phyloP scores from a whole-genome alignment of 2,797 vertebrate genomes.

The Girardinus metallicus region DNA sequence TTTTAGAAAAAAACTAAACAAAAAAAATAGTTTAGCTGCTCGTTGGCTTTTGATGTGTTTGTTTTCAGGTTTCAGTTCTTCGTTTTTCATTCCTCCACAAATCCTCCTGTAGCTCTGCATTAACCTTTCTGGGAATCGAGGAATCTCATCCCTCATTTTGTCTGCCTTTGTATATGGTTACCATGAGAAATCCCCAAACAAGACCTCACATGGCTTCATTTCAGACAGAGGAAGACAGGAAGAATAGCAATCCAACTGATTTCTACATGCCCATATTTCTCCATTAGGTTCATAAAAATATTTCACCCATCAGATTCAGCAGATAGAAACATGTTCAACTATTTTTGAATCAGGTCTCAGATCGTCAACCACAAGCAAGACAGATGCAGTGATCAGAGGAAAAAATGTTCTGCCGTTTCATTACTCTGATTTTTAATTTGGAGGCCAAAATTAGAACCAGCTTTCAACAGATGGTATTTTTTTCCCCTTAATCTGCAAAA shows the following conservation, averaged over 20 bases:
- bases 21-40: conserved; percentile 40
- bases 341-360: not conserved
- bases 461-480: not conserved
- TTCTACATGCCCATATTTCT: not conserved
- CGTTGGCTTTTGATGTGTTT: conserved; percentile 52
- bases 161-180: conserved; percentile 21
- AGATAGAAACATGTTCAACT: not conserved
- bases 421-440: not conserved
- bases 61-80: conserved; percentile 29
- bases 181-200: conserved; percentile 57
- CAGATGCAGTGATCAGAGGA: not conserved
- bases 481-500: not conserved
- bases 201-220: conserved; percentile 50
- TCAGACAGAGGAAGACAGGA: not conserved
- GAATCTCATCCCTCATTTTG: conserved; percentile 31
- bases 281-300: not conserved
- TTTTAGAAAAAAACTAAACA: conserved; percentile 37
- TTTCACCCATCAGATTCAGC: not conserved
- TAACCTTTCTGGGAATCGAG: conserved; percentile 53
- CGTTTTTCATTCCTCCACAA: conserved; percentile 26
- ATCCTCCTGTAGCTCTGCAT: conserved; percentile 52
- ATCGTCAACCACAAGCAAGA: not conserved
- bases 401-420: not conserved
- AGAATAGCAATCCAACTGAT: not conserved
- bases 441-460: not conserved